phyloP scores from a whole-genome alignment of 2,888 invertebrate species.

The Cinara cedri region DNA sequence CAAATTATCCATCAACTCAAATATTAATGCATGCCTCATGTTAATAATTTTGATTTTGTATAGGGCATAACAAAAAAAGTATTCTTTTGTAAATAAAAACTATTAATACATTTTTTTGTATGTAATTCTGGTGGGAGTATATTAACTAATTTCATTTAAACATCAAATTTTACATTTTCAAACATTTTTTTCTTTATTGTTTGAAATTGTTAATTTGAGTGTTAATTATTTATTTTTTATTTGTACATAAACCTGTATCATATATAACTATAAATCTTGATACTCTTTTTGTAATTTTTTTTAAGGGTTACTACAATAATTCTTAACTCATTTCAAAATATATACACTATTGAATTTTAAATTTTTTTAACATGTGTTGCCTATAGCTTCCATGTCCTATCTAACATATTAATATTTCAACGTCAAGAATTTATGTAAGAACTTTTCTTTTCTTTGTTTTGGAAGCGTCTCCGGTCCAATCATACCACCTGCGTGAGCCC shows the following conservation, averaged over 20 bases:
- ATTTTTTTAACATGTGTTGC: conserved; percentile 26
- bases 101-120: neutral
- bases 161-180: neutral
- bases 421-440: conserved; percentile 45
- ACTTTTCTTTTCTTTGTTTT: conserved; percentile 55
- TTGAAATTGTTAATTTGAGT: neutral
- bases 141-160: conserved; percentile 8
- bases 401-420: conserved; percentile 24
- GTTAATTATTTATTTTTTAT: neutral
- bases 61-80: neutral
- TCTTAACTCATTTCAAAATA: conserved; percentile 23
- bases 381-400: conserved; percentile 22
- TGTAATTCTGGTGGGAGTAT: conserved; percentile 38
- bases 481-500: conserved; percentile 55
- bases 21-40: conserved; percentile 31
- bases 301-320: conserved; percentile 10
- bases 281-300: neutral
- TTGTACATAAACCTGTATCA: conserved; percentile 36
- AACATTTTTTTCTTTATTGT: neutral
- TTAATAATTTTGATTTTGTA: conserved; percentile 21
- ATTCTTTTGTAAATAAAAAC: conserved; percentile 34
- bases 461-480: conserved; percentile 54
- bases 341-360: conserved; percentile 16
- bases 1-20: neutral
- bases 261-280: conserved; percentile 5